These are phyloP conservation scores for Labeo calbasu DNA, from an alignment of 2,797 vertebrate genomes.

Conservation along the genomic window DNA sequence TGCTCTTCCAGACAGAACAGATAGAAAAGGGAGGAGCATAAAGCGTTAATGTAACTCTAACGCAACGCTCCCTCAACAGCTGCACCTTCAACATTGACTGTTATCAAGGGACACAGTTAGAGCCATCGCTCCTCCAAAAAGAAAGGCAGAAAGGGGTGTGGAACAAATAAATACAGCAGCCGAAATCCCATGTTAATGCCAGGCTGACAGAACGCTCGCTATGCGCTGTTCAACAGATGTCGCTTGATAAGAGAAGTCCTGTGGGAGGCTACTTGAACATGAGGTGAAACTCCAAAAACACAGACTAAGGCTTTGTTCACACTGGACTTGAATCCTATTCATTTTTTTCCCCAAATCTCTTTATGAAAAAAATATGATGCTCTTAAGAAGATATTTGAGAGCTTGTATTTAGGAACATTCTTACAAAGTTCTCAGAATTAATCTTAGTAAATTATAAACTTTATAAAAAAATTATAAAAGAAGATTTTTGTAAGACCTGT, in stretches of 20 bases:
- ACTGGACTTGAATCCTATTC: neutral
- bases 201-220: neutral
- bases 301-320: neutral
- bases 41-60: conserved; percentile 50
- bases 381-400: neutral
- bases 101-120: conserved; percentile 39
- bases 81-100: conserved; percentile 59
- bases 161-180: conserved; percentile 13
- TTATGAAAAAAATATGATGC: too few species aligned
- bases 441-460: neutral
- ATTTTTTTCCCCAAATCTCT: neutral
- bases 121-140: conserved; percentile 2
- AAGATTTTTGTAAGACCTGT: neutral
- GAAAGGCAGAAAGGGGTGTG: conserved; percentile 8
- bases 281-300: neutral
- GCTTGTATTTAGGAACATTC: neutral
- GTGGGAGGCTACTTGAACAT: neutral
- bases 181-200: conserved; percentile 3
- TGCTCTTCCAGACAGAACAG: conserved; percentile 71
- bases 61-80: conserved; percentile 18
- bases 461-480: too few species aligned
- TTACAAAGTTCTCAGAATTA: neutral
- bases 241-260: conserved; percentile 17
- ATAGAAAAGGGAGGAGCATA: conserved; percentile 61
- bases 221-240: conserved; percentile 29